Evolutionary conservation across 2,888 invertebrate species (phyloP).

Genomic region (Scelioninae gen. 1): DNA sequence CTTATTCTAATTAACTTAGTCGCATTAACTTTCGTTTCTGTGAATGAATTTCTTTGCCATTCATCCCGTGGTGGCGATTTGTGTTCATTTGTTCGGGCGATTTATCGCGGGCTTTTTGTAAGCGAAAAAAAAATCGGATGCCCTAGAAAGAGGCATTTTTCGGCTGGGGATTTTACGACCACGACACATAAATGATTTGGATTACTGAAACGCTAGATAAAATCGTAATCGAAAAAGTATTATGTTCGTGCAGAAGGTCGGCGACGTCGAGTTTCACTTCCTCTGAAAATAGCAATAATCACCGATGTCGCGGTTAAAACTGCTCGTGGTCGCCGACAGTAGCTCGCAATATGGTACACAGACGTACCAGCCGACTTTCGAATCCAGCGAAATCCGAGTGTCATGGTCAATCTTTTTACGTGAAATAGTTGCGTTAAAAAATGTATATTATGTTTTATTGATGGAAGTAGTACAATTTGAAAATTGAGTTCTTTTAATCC

Average conservation of each 20-base stretch:
- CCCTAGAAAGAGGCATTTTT: slow-evolving; percentile 15
- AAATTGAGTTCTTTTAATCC: too few species aligned
- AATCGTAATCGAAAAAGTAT: slow-evolving; percentile 47
- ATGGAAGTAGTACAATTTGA: not conserved
- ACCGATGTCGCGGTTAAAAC: slow-evolving; percentile 72
- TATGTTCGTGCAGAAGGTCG: slow-evolving; percentile 61
- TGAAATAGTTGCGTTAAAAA: not conserved
- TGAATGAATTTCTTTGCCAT: slow-evolving; percentile 46
- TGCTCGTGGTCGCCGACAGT: slow-evolving; percentile 59
- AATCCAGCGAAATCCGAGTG: slow-evolving; percentile 78
- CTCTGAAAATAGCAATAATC: slow-evolving; percentile 75
- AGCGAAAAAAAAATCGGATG: too few species aligned
- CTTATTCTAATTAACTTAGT: slow-evolving; percentile 40
- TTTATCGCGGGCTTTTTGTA: too few species aligned
- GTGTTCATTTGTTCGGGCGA: not conserved
- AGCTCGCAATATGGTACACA: slow-evolving; percentile 56
- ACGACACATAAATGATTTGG: too few species aligned
- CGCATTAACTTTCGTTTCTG: slow-evolving; percentile 36
- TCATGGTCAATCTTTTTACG: slow-evolving; percentile 74
- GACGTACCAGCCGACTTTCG: slow-evolving; percentile 75
- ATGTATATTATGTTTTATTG: not conserved
- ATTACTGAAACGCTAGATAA: slow-evolving; percentile 34
- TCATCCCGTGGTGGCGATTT: slow-evolving; percentile 30
- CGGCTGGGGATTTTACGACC: too few species aligned
- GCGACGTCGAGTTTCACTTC: slow-evolving; percentile 76